Conservation (phyloP, 1,140 invertebrate species). For the Heliconius congener region DNA sequence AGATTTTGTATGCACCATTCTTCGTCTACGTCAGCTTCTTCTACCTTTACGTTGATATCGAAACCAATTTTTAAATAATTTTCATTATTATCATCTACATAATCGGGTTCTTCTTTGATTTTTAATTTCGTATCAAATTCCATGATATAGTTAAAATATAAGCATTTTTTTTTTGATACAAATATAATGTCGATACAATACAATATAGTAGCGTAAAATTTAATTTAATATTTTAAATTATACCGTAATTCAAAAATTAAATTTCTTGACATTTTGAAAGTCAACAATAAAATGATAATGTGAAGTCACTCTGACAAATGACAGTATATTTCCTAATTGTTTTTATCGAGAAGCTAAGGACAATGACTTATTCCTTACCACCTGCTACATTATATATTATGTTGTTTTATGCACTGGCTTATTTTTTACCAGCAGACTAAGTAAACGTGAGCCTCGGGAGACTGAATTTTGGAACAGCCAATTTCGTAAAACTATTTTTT, state of each 20-base stretch:
- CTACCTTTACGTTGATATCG: constrained; percentile 22
- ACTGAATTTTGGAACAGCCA: too few relatives aligned
- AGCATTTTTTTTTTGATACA: too few relatives aligned
- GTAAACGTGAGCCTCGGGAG: too few relatives aligned
- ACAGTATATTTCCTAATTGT: not conserved
- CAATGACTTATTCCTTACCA: too few relatives aligned
- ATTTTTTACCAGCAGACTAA: too few relatives aligned
- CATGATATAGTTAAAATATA: not conserved
- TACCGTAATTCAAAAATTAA: not conserved
- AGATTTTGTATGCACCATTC: constrained; percentile 21
- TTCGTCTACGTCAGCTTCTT: not conserved
- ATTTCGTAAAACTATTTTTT: too few relatives aligned
- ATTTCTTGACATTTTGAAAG: not conserved
- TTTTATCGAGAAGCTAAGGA: not conserved
- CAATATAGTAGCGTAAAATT: too few relatives aligned
- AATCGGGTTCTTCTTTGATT: constrained; percentile 10
- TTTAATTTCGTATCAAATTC: not conserved
- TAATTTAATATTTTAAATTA: too few relatives aligned
- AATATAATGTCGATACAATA: too few relatives aligned
- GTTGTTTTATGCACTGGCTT: too few relatives aligned
- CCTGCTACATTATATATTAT: not conserved
- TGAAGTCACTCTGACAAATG: not conserved
- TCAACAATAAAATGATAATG: not conserved
- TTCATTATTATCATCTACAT: constrained; percentile 17
- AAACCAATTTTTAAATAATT: constrained; percentile 14